A percentile compares a stretch with the other conserved stretches of the same genome.
Evolutionary conservation across 2,113 vertebrate species (phyloP).

Genomic region (Petromus typicus): DNA sequence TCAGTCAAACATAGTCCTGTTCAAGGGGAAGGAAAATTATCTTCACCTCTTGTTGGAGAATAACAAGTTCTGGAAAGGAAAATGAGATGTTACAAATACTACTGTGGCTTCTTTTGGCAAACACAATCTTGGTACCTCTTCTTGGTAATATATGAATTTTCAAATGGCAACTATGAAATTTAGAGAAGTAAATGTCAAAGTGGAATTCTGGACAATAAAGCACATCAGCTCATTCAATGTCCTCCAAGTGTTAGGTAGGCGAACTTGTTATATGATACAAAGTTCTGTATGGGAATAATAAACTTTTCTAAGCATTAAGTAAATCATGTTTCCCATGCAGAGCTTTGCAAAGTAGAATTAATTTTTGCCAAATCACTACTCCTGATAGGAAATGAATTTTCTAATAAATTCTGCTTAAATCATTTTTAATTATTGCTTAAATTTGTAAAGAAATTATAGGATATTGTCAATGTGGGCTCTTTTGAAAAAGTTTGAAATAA

Average conservation of each 20-base stretch:
- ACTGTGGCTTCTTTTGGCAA: too few species aligned
- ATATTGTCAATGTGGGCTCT: background rate
- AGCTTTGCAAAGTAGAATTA: conserved; percentile 21
- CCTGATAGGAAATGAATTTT: conserved; percentile 26
- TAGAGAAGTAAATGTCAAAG: conserved; percentile 14
- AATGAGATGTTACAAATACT: background rate
- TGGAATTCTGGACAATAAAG: background rate
- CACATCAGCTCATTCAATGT: background rate
- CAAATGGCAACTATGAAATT: background rate
- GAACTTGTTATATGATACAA: too few species aligned
- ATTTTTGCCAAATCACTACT: conserved; percentile 59
- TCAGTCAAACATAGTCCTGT: background rate
- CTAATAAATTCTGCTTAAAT: background rate
- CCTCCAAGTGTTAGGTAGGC: background rate
- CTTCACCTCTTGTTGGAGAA: background rate
- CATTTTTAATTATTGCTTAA: conserved; percentile 18
- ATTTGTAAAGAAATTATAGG: conserved; percentile 32
- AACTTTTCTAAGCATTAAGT: conserved; percentile 42
- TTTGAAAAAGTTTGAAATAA: conserved; percentile 46
- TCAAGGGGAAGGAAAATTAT: background rate
- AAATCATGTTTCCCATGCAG: background rate
- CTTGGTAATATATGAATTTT: conserved; percentile 9
- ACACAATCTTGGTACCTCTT: too few species aligned
- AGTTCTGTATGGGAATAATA: conserved; percentile 27
- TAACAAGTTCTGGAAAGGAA: background rate